Conservation (phyloP, 2,888 invertebrate genomes). For the Dolomedes plantarius region DNA sequence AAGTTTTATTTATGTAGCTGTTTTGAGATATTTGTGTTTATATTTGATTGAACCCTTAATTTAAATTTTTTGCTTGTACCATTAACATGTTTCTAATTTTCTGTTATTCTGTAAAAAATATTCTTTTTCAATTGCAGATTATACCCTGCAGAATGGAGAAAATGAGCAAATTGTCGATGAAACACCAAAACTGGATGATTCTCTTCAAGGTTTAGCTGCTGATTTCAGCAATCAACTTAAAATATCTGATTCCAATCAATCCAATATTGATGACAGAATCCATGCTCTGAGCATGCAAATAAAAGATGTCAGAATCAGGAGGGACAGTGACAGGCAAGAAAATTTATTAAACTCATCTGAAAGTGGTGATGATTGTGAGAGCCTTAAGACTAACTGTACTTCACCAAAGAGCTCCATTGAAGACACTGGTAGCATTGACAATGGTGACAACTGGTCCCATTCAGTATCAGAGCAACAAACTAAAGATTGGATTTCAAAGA, state of each 20-base stretch:
- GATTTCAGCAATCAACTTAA: background rate
- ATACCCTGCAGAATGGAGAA: background rate
- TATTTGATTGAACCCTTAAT: too few relatives aligned
- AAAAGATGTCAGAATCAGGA: slow-evolving; percentile 44
- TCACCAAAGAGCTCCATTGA: slow-evolving; percentile 18
- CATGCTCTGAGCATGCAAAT: slow-evolving; percentile 42
- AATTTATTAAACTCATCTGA: slow-evolving; percentile 25
- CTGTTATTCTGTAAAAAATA: background rate
- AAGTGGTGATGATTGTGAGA: slow-evolving; percentile 16
- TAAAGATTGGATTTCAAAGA: slow-evolving; percentile 63
- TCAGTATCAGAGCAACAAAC: slow-evolving; percentile 28
- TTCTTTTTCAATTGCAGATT: background rate
- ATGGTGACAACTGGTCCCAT: slow-evolving; percentile 19
- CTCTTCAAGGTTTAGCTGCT: background rate
- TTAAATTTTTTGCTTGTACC: background rate
- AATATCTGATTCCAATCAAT: background rate
- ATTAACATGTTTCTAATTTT: background rate
- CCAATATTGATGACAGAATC: slow-evolving; percentile 29
- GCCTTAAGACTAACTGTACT: slow-evolving; percentile 1
- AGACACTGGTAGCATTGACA: slow-evolving; percentile 7
- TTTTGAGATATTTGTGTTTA: too few relatives aligned
- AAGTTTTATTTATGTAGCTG: too few relatives aligned
- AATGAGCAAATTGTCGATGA: background rate
- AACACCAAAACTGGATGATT: background rate
- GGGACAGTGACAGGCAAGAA: slow-evolving; percentile 56